Evolutionary conservation across 2,888 invertebrate genomes (phyloP).

Genomic region (Cordylochernes scorpioides): DNA sequence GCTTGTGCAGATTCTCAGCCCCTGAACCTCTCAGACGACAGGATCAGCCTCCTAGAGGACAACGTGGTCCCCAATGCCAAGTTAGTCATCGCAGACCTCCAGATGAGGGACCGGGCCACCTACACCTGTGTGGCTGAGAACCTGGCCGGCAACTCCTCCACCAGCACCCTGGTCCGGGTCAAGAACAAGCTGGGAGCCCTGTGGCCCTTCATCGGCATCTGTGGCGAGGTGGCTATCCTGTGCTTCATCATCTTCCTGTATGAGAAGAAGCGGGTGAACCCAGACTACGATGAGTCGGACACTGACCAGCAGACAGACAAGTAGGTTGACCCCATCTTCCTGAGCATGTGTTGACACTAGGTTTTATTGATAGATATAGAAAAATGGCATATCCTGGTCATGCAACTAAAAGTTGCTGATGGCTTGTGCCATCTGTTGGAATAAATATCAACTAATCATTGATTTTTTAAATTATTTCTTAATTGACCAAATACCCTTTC

Average conservation of each 20-base stretch:
- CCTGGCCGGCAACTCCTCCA: slow-evolving; percentile 18
- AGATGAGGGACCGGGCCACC: slow-evolving; percentile 39
- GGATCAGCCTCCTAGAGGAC: slow-evolving; percentile 11
- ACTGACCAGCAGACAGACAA: slow-evolving; percentile 11
- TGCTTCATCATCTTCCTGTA: slow-evolving; percentile 84
- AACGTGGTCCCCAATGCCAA: slow-evolving; percentile 31
- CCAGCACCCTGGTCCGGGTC: slow-evolving; percentile 37
- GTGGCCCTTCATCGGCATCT: slow-evolving; percentile 93
- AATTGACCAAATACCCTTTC: too few relatives aligned
- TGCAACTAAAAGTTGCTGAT: too few relatives aligned
- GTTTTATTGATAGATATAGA: too few relatives aligned
- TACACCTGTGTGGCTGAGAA: slow-evolving; percentile 34
- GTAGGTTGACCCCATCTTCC: too few relatives aligned
- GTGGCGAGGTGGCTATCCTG: slow-evolving; percentile 71
- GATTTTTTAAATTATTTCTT: too few relatives aligned
- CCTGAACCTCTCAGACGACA: slow-evolving; percentile 9
- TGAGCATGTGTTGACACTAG: too few relatives aligned
- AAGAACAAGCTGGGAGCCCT: slow-evolving; percentile 78
- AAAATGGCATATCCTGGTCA: too few relatives aligned
- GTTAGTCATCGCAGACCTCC: slow-evolving; percentile 35
- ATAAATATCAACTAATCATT: too few relatives aligned
- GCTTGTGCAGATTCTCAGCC: slow-evolving; percentile 10
- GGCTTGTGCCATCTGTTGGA: too few relatives aligned
- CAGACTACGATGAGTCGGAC: slow-evolving; percentile 47
- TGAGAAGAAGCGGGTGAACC: slow-evolving; percentile 82